These are phyloP conservation scores for Deroplatys truncata DNA, from an alignment of 2,888 invertebrate genomes.

Conservation along the genomic window DNA sequence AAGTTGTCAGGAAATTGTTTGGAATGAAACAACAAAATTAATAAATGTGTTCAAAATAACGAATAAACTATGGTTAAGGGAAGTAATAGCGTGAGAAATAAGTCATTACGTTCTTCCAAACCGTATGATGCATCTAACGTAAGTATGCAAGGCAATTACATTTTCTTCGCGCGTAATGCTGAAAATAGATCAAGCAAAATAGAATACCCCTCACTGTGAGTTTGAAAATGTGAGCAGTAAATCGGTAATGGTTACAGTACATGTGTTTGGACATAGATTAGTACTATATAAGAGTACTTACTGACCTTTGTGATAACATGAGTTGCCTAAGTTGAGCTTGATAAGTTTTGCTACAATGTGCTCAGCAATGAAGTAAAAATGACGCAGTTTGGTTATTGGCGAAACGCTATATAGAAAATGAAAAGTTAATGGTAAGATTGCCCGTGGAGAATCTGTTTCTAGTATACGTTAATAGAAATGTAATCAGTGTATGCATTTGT, in stretches of 20 bases:
- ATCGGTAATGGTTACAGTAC: neutral
- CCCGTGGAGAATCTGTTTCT: neutral
- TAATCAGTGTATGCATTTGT: neutral
- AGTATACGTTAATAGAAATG: neutral
- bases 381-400: neutral
- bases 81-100: slow-evolving; percentile 41
- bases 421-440: neutral
- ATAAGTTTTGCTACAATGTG: neutral
- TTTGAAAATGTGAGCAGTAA: slow-evolving; percentile 2
- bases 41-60: slow-evolving; percentile 33
- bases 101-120: slow-evolving; percentile 42
- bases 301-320: neutral
- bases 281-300: neutral
- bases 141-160: slow-evolving; percentile 39
- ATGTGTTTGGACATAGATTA: neutral
- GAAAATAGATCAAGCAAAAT: slow-evolving; percentile 34
- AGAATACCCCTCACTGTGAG: slow-evolving; percentile 32
- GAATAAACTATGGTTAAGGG: slow-evolving; percentile 42
- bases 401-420: neutral
- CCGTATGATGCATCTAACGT: slow-evolving; percentile 50
- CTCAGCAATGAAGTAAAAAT: neutral
- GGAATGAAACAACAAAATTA: slow-evolving; percentile 40
- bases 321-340: neutral
- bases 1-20: slow-evolving; percentile 39
- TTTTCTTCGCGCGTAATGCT: slow-evolving; percentile 32